Evolutionary conservation across 2,888 invertebrate genomes (phyloP), one percentile per base, ranked within the genome.

Genomic region (Caenorhabditis japonica): DNA sequence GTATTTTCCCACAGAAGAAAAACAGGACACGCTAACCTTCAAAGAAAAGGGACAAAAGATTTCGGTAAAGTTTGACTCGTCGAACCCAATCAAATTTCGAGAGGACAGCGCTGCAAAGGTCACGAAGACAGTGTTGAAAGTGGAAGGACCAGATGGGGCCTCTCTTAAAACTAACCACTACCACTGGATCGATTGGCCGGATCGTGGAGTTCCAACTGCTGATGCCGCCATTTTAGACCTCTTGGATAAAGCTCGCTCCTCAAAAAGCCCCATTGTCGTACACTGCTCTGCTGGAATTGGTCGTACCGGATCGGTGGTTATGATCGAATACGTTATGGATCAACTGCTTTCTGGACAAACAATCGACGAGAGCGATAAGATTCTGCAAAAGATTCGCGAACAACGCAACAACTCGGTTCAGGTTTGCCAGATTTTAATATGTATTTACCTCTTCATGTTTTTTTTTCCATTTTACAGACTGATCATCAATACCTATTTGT

Each of bases 251-350:
- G 47, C 71, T 12, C 15, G 55, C 2, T 12, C 10, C 17, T 60
- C 74, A 0, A 66, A 68, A 15, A 19, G 53, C 4, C 80, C 80
- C 0, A 80, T 80, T 39, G 76, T 72, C 8, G 70, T 80, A 8
- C 80, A 80, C 38, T 80, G 80, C 59, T 77, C 77, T 1, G 80
- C 80, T 5, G 80, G 79, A 12, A 77, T 80, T 53, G 79, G 79
- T 13, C 56, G 79, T 2, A 80, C 80, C 4, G 80, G 80, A 1
- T 68, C 72, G 1, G 74, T 80, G 10, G 77, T 77, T 4, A 70
- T 80, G 72, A 74, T 80, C 34, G 73, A 80, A 46, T 77, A 76
- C 66, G 52, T 77, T 4, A 59, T 77, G 58, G 80, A 77, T 27
- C 61, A 69, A 43, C 30, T 77, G n/a, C 38, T 58, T 19, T 15